Percentiles rank a stretch among this genome's conserved stretches.
Evolutionary conservation across 2,797 vertebrate species (phyloP).

Genomic region (Girardinus metallicus): DNA sequence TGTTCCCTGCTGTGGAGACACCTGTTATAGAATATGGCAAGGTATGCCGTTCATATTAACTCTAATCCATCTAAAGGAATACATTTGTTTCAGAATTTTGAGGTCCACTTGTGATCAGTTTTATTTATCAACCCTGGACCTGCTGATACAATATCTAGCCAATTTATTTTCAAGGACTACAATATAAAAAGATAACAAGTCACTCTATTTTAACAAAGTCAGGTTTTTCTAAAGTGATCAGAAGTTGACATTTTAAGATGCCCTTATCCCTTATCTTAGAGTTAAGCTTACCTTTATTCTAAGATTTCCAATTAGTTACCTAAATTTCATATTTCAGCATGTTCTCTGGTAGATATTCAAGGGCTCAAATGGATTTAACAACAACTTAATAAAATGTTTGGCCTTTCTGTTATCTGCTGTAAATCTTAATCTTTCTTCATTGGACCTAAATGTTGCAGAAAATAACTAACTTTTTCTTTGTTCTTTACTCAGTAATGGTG

Average conservation of each 20-base stretch:
- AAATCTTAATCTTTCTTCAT: not conserved
- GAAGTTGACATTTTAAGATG: slow-evolving; percentile 1
- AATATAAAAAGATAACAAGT: not conserved
- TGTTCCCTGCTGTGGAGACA: slow-evolving; percentile 85
- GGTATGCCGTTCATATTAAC: slow-evolving; percentile 69
- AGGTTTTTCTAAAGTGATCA: not conserved
- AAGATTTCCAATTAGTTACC: not conserved
- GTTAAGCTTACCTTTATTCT: not conserved
- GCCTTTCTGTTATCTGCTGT: not conserved
- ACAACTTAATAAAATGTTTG: not conserved
- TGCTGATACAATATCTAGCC: not conserved
- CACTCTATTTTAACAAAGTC: not conserved
- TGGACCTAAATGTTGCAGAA: not conserved
- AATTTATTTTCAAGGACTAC: not conserved
- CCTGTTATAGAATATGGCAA: slow-evolving; percentile 84
- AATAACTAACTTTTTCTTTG: not conserved
- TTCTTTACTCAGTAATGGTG: not conserved
- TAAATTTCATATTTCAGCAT: not conserved
- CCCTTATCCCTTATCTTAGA: not conserved
- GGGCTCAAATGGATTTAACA: not conserved
- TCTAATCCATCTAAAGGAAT: not conserved
- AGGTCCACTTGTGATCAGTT: not conserved
- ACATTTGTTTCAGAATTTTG: not conserved
- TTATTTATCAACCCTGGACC: not conserved
- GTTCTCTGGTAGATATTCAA: not conserved